Conservation (phyloP, 2,888 invertebrate species). For the Metacarcinus magister region DNA sequence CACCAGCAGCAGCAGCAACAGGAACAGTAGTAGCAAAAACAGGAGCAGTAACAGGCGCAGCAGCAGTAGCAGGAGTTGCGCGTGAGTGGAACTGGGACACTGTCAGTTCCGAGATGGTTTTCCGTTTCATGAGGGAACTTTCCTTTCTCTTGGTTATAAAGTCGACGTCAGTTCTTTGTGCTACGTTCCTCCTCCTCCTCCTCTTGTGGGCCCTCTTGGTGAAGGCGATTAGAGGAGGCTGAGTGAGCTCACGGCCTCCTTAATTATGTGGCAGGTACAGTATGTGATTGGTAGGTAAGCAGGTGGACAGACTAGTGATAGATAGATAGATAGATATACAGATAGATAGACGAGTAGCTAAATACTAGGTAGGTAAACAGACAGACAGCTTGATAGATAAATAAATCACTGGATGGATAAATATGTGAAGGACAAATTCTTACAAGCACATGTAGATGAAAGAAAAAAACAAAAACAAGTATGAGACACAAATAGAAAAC, state of each 20-base stretch:
- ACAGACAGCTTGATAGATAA: neutral
- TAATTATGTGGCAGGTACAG: neutral
- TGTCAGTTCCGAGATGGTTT: neutral
- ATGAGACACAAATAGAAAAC: neutral
- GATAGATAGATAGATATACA: neutral
- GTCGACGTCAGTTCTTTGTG: constrained; percentile 30
- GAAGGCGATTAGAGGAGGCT: neutral
- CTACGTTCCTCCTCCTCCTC: neutral
- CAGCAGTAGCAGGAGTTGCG: neutral
- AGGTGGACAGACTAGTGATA: neutral
- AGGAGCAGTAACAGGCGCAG: neutral
- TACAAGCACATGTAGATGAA: neutral
- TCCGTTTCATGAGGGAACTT: neutral
- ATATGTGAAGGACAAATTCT: no score
- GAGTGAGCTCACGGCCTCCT: neutral
- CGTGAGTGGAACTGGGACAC: neutral
- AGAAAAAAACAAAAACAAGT: neutral
- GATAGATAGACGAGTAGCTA: neutral
- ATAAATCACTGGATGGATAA: no score
- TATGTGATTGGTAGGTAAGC: neutral
- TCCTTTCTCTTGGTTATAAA: constrained; percentile 34
- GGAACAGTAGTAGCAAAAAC: neutral
- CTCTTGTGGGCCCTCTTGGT: neutral
- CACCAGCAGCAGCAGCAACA: neutral
- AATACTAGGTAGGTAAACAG: neutral